Base-by-base conservation (phyloP, 2,888 invertebrate genomes). In the Sinohyriopsis cumingii region DNA sequence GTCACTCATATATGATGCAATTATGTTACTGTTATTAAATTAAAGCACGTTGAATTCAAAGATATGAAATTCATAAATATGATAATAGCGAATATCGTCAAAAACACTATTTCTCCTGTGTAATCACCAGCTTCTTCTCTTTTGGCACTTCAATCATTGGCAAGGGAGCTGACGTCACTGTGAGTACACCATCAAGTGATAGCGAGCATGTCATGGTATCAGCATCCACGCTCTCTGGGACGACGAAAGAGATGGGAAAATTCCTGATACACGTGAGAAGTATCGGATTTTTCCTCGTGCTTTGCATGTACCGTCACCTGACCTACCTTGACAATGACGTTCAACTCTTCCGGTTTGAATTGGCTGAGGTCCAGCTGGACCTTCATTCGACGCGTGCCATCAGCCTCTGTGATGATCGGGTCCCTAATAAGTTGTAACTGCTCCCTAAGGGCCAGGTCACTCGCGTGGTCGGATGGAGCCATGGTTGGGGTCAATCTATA, bases 271-370 rank as follows among this genome's bases (percentile, higher is more conserved):
- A 98, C 97, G 63, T 96, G 96, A 92, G 97, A 96, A 89, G 96
- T 96, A 91, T 98, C 97, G 63, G 96, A 94, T 92, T 98, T 98
- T 92, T 99, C 98, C 91, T 98, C 98, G 92, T 98, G 98, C 91
- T 98, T 97, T 76, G 98, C 98, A 90, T 98, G 96, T 65, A 97
- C 96, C 45, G 64, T 72, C 57, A 98, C 93, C 93, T 97, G 96
- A 92, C 97, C 98, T 92, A 98, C 98, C 85, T 98, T 97, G 81
- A 98, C 98, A 92, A 98, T 99, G 82, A 98, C 97, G 89, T 98
- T 96, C 90, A 98, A 97, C 92, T 98, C 98, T 91, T 98, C 98
- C 5, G 92, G 92, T 67, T 95, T 94, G 92, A 98, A 98, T 91
- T 97, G 96, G 89, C 96, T 96, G 84, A 98, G 98, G 90, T 98